These are phyloP conservation scores for Branchellion lobata DNA, from an alignment of 2,888 invertebrate genomes.

Conservation along the genomic window DNA sequence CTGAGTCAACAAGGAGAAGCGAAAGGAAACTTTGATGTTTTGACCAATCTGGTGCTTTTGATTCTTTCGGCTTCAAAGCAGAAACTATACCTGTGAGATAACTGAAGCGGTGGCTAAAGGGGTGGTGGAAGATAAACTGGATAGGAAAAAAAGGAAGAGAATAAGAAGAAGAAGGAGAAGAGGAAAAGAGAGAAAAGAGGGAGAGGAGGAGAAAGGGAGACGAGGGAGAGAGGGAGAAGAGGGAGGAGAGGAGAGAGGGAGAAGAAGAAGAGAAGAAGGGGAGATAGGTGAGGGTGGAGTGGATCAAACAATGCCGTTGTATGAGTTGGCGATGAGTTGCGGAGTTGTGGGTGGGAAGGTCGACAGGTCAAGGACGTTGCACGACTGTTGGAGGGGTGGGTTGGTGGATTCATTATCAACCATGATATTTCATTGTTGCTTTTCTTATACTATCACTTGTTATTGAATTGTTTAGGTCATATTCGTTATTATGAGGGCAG, in stretches of 20 bases:
- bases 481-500: not conserved
- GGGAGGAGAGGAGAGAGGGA: too few relatives aligned
- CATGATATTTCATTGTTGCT: too few relatives aligned
- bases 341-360: slow-evolving; percentile 52
- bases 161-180: not conserved
- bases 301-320: slow-evolving; percentile 33
- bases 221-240: not conserved
- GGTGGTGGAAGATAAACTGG: too few relatives aligned
- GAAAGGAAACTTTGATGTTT: too few relatives aligned
- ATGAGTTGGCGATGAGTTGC: slow-evolving; percentile 45
- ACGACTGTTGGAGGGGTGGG: slow-evolving; percentile 30
- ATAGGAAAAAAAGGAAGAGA: not conserved
- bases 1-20: too few relatives aligned
- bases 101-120: too few relatives aligned
- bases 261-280: too few relatives aligned
- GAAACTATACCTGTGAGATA: too few relatives aligned
- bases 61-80: too few relatives aligned
- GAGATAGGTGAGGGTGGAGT: not conserved
- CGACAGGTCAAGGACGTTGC: slow-evolving; percentile 53
- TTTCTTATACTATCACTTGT: too few relatives aligned
- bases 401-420: too few relatives aligned
- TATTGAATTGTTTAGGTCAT: not conserved
- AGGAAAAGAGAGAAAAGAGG: not conserved
- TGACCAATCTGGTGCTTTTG: too few relatives aligned
- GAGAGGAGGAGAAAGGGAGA: not conserved